Percentiles rank a stretch among this genome's conserved stretches.
Conservation (phyloP, 2,113 vertebrate genomes). For the Pedetes capensis region DNA sequence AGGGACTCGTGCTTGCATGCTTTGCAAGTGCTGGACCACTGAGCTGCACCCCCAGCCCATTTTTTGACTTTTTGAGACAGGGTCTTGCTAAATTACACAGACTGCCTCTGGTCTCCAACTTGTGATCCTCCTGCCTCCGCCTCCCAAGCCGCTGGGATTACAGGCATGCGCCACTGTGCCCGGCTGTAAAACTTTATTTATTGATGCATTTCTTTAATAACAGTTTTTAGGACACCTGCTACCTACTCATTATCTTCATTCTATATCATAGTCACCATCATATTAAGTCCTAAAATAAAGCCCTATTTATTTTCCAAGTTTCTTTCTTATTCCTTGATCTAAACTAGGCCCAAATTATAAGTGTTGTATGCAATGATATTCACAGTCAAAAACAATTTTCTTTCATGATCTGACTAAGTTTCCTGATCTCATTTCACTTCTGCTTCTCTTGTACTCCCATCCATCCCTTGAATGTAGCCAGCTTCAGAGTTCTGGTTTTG, state of each 20-base stretch:
- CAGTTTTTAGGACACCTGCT: background rate
- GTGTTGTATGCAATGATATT: background rate
- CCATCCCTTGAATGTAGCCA: background rate
- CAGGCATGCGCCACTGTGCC: too few species aligned
- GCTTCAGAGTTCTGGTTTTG: background rate
- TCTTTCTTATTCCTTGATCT: conserved; percentile 14
- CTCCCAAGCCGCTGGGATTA: too few species aligned
- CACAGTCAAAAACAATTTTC: background rate
- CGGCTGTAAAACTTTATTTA: background rate
- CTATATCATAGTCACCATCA: background rate
- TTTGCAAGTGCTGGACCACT: too few species aligned
- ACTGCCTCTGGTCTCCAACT: too few species aligned
- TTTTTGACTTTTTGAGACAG: too few species aligned
- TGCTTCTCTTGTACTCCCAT: background rate
- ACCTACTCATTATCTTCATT: conserved; percentile 4
- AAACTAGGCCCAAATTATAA: background rate
- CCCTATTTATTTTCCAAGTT: background rate
- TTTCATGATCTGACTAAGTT: background rate
- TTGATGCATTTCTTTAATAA: conserved; percentile 32
- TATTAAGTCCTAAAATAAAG: background rate
- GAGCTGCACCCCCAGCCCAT: too few species aligned
- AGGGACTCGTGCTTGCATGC: too few species aligned
- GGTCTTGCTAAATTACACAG: too few species aligned
- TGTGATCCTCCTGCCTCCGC: too few species aligned
- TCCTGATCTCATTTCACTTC: background rate